Evolutionary conservation across 1,140 invertebrate species (phyloP).

Genomic region (Pinna nobilis): DNA sequence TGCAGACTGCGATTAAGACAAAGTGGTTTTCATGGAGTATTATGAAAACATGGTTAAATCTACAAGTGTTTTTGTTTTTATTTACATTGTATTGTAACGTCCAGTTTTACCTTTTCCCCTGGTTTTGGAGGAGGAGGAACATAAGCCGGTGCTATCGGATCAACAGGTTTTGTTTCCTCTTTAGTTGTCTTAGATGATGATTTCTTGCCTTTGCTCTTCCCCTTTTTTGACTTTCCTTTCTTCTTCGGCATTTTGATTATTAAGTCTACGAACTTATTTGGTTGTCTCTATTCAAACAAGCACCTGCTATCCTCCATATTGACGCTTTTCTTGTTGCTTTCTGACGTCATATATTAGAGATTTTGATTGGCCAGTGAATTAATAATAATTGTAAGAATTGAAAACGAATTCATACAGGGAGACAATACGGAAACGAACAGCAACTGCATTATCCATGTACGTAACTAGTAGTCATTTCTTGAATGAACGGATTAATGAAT

Average conservation of each 20-base stretch:
- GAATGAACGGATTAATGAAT: no score
- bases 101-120: slow-evolving; percentile 56
- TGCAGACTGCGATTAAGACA: not conserved
- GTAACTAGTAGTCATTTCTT: no score
- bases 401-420: no score
- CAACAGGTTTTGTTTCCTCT: slow-evolving; percentile 35
- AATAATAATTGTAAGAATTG: no score
- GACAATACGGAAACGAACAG: no score
- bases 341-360: slow-evolving; percentile 41
- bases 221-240: slow-evolving; percentile 52
- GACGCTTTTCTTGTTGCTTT: slow-evolving; percentile 49
- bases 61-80: no score
- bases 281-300: not conserved
- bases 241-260: slow-evolving; percentile 58
- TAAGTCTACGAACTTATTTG: not conserved
- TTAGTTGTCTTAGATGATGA: slow-evolving; percentile 42
- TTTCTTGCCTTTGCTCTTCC: slow-evolving; percentile 59
- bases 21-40: no score
- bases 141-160: slow-evolving; percentile 53
- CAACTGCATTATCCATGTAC: no score
- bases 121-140: slow-evolving; percentile 58
- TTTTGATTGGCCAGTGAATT: no score
- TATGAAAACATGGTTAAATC: no score
- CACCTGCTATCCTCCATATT: slow-evolving; percentile 50
- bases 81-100: not conserved